Evolutionary conservation across 2,113 vertebrate species (phyloP).

Genomic region (Limanda limanda): DNA sequence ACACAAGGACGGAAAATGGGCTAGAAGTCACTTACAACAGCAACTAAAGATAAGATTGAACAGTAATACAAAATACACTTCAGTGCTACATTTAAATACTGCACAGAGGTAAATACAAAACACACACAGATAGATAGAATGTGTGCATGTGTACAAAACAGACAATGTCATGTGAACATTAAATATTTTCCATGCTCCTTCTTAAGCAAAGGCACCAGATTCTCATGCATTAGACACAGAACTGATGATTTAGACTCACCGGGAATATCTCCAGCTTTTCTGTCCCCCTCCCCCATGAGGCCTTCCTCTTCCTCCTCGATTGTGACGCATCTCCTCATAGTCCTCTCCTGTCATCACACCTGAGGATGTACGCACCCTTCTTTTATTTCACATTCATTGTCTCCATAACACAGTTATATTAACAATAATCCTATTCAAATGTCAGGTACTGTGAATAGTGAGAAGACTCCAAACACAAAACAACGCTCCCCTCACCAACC

Average conservation of each 20-base stretch:
- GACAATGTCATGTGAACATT: not conserved
- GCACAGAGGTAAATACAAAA: not conserved
- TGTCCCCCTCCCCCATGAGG: slow-evolving; percentile 85
- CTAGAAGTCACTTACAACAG: not conserved
- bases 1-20: no score
- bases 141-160: no score
- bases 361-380: slow-evolving; percentile 49
- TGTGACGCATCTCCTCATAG: slow-evolving; percentile 89
- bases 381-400: slow-evolving; percentile 6
- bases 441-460: not conserved
- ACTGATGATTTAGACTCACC: slow-evolving; percentile 80
- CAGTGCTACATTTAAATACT: no score
- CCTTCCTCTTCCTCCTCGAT: slow-evolving; percentile 79
- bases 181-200: not conserved
- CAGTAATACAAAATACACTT: no score
- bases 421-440: no score
- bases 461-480: not conserved
- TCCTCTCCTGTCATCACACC: slow-evolving; percentile 89
- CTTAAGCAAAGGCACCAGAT: not conserved
- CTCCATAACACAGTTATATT: not conserved
- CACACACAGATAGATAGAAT: not conserved
- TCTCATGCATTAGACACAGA: not conserved
- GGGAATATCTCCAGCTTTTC: slow-evolving; percentile 97
- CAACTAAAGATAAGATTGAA: no score
- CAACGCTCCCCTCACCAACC: slow-evolving; percentile 72